Conservation (phyloP, 2,113 vertebrate species). For the Trachemys scripta region DNA sequence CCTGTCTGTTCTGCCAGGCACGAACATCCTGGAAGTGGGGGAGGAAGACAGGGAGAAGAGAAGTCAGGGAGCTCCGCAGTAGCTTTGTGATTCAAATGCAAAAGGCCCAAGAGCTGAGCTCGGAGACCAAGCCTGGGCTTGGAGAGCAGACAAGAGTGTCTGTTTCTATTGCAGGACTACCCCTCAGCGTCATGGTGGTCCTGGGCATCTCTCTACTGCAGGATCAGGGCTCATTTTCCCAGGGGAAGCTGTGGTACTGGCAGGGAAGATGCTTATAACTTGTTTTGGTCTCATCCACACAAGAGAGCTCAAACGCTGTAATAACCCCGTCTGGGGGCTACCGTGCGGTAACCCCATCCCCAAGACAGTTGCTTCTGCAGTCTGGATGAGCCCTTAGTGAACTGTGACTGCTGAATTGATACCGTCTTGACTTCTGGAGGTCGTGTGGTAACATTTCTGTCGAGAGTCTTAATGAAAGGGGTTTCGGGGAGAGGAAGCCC, state of each 20-base stretch:
- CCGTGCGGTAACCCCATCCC: not conserved
- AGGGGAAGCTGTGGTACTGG: not conserved
- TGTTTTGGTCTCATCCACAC: not conserved
- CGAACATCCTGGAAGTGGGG: fast-evolving
- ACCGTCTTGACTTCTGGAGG: not conserved
- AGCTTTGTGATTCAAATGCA: not conserved
- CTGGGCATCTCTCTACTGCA: not conserved
- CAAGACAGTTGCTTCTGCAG: not conserved
- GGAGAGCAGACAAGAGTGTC: not conserved
- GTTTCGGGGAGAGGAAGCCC: not conserved
- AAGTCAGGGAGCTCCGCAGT: fast-evolving
- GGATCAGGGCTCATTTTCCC: not conserved
- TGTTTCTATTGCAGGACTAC: not conserved
- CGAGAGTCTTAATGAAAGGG: not conserved
- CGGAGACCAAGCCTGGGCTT: not conserved
- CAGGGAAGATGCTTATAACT: fast-evolving
- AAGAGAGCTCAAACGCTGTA: not conserved
- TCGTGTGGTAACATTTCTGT: not conserved
- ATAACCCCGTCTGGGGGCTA: not conserved
- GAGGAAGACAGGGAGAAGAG: not conserved
- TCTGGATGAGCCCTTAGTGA: not conserved
- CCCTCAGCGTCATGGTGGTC: not conserved
- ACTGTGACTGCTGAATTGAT: not conserved
- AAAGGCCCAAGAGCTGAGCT: not conserved
- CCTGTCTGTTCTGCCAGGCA: not conserved